These are phyloP conservation scores for Austrolebias charrua DNA, from an alignment of 2,797 vertebrate genomes.

Conservation along the genomic window DNA sequence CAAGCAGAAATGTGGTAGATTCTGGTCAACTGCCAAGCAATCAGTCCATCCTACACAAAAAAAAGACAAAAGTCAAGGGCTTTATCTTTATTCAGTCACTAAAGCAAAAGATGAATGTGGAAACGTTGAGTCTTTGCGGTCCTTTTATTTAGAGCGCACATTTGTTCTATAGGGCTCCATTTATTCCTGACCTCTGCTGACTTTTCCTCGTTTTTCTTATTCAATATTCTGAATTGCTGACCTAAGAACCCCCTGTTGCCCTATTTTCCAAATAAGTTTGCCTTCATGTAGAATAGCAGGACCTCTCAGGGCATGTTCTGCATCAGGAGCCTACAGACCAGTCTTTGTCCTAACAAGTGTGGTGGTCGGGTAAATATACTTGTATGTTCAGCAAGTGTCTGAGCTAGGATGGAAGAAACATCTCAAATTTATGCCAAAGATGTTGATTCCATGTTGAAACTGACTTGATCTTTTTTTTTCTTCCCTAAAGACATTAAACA, in stretches of 20 bases:
- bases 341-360: neutral
- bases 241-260: neutral
- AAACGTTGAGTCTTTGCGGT: neutral
- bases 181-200: neutral
- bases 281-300: slow-evolving; percentile 12
- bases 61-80: neutral
- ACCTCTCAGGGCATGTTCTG: neutral
- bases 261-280: neutral
- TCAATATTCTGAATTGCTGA: neutral
- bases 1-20: too few relatives aligned
- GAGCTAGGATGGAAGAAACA: too few relatives aligned
- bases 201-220: neutral
- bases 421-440: too few relatives aligned
- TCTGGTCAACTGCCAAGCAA: too few relatives aligned
- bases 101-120: neutral
- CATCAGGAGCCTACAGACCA: neutral
- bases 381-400: too few relatives aligned
- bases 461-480: neutral
- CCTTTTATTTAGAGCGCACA: neutral
- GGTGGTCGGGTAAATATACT: too few relatives aligned
- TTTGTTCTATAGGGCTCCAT: neutral
- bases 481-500: slow-evolving; percentile 22
- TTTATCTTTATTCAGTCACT: neutral
- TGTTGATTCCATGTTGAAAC: too few relatives aligned
- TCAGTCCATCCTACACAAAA: too few relatives aligned